These are phyloP conservation scores for Larimichthys crocea DNA, from an alignment of 2,113 vertebrate genomes.

Conservation along the genomic window DNA sequence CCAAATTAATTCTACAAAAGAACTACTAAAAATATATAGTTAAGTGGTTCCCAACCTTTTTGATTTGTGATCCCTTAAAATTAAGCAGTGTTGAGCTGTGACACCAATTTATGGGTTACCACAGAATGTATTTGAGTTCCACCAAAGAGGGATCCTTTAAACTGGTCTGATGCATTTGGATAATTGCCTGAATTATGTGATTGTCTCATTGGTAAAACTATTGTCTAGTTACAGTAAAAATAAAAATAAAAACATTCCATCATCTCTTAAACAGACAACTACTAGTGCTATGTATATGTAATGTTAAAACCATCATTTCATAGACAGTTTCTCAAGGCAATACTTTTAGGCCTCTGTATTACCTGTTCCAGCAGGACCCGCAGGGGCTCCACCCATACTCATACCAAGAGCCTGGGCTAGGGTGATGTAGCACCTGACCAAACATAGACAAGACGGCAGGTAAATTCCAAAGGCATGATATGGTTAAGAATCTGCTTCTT, in stretches of 20 bases:
- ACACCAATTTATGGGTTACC: background rate
- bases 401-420: conserved; percentile 95
- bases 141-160: too few relatives aligned
- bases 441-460: conserved; percentile 26
- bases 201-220: too few relatives aligned
- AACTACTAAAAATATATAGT: background rate
- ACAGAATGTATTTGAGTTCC: too few relatives aligned
- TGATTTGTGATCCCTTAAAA: background rate
- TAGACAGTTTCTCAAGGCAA: background rate
- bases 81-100: background rate
- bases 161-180: too few relatives aligned
- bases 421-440: conserved; percentile 94
- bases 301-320: background rate
- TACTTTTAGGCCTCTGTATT: conserved; percentile 76
- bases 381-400: conserved; percentile 97
- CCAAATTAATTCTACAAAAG: background rate
- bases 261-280: too few relatives aligned
- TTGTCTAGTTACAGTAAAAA: too few relatives aligned
- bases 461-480: background rate
- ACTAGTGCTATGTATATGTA: background rate
- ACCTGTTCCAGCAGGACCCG: conserved; percentile 96
- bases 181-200: too few relatives aligned
- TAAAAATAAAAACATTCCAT: too few relatives aligned
- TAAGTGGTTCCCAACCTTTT: background rate
- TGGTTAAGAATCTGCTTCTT: background rate